Percentiles rank a stretch among this genome's conserved stretches.
Conservation (phyloP, 2,888 invertebrate genomes). For the Sminthurides aquaticus region DNA sequence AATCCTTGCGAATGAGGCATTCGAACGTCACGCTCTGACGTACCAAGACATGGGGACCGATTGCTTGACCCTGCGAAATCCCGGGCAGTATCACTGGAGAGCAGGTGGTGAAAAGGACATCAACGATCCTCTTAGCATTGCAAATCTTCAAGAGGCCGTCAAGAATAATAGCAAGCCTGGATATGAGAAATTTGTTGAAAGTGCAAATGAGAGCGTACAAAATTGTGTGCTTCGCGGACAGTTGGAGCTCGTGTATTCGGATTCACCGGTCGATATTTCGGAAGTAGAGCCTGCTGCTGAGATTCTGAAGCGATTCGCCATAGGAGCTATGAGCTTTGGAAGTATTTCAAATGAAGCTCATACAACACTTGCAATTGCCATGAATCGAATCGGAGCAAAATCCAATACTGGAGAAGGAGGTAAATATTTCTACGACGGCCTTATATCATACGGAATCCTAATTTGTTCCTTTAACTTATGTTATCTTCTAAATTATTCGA, state of each 20-base stretch:
- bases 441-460: too few relatives aligned
- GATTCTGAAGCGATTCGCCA: conserved; percentile 90
- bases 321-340: conserved; percentile 94
- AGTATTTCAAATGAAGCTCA: conserved; percentile 96
- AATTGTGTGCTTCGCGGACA: conserved; percentile 89
- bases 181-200: conserved; percentile 76
- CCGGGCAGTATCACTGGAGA: conserved; percentile 89
- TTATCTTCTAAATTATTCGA: neutral
- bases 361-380: conserved; percentile 86
- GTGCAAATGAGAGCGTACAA: conserved; percentile 75
- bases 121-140: conserved; percentile 82
- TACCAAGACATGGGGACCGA: conserved; percentile 63
- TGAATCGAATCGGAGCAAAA: conserved; percentile 95
- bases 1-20: conserved; percentile 74
- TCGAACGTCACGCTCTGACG: conserved; percentile 70
- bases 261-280: conserved; percentile 65
- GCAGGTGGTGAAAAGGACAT: conserved; percentile 96
- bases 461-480: neutral
- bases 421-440: conserved; percentile 22
- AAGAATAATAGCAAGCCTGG: conserved; percentile 68
- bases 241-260: conserved; percentile 70
- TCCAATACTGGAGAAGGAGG: conserved; percentile 99
- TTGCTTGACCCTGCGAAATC: conserved; percentile 68
- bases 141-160: conserved; percentile 80
- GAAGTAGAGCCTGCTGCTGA: conserved; percentile 90